phyloP scores from a whole-genome alignment of 2,113 vertebrate species.

The Malurus alboscapulatus region DNA sequence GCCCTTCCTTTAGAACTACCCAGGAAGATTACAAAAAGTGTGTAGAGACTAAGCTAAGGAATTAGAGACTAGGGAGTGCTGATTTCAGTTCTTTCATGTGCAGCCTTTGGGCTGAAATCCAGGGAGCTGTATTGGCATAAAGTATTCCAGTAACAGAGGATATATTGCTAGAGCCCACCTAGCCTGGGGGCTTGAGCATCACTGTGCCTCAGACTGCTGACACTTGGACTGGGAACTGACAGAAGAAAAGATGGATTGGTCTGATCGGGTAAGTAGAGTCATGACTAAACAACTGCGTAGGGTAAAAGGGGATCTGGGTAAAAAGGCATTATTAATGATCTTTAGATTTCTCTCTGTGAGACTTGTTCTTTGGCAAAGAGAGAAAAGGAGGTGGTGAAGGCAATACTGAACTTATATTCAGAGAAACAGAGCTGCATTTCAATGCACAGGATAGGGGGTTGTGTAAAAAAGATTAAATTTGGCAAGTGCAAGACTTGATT shows the following conservation, averaged over 20 bases:
- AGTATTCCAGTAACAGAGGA: background rate
- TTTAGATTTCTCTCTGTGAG: background rate
- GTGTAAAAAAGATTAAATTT: background rate
- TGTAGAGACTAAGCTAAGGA: constrained; percentile 10
- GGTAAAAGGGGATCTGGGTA: background rate
- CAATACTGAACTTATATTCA: background rate
- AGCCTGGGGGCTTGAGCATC: background rate
- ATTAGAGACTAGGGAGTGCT: constrained; percentile 3
- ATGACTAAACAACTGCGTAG: background rate
- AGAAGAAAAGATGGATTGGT: background rate
- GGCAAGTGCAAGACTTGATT: background rate
- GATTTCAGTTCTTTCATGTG: constrained; percentile 25
- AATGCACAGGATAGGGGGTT: background rate
- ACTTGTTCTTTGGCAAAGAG: background rate
- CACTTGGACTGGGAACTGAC: background rate
- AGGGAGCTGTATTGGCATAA: background rate
- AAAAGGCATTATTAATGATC: background rate
- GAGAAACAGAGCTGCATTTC: background rate
- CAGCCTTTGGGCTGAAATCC: constrained; percentile 3
- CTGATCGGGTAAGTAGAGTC: background rate
- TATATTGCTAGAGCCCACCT: background rate
- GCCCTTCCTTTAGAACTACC: constrained; percentile 10
- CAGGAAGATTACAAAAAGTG: constrained; percentile 15
- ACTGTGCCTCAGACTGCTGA: background rate
- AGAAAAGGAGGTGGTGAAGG: background rate